Percentiles rank a stretch among this genome's conserved stretches.
These are phyloP conservation scores for Pygocentrus nattereri DNA, from an alignment of 2,797 vertebrate species.

Conservation along the genomic window DNA sequence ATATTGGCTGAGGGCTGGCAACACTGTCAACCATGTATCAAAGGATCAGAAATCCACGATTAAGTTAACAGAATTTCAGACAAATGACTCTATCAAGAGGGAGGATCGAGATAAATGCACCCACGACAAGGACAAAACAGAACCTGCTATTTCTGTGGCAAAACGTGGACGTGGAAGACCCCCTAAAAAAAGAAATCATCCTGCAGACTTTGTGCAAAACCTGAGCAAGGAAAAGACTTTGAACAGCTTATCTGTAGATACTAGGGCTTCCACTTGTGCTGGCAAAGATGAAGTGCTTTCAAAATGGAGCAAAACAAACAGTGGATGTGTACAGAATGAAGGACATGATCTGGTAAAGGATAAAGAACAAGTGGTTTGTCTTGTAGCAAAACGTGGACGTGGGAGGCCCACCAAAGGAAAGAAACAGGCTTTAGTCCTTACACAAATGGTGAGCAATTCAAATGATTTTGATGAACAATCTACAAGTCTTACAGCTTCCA, in stretches of 20 bases:
- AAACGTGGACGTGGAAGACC: constrained; percentile 64
- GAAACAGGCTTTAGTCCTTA: too few relatives aligned
- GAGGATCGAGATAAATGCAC: not conserved
- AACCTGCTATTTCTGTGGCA: not conserved
- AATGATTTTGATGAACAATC: not conserved
- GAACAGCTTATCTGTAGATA: rapidly evolving
- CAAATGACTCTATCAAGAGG: not conserved
- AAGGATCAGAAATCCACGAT: not conserved
- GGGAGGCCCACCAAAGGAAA: too few relatives aligned
- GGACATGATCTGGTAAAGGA: too few relatives aligned
- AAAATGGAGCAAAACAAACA: too few relatives aligned
- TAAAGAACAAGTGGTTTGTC: too few relatives aligned
- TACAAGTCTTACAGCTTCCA: not conserved
- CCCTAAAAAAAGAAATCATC: not conserved
- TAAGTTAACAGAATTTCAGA: not conserved
- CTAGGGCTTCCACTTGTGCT: not conserved
- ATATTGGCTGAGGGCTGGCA: not conserved
- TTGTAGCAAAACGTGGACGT: too few relatives aligned
- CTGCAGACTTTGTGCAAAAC: not conserved
- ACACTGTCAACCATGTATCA: not conserved
- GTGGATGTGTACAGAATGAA: too few relatives aligned
- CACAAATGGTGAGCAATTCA: too few relatives aligned
- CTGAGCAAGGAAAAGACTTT: not conserved
- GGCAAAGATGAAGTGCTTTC: not conserved
- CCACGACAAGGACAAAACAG: not conserved